Evolutionary conservation across 2,888 invertebrate genomes (phyloP).

Genomic region (Thysanoteuthis rhombus): DNA sequence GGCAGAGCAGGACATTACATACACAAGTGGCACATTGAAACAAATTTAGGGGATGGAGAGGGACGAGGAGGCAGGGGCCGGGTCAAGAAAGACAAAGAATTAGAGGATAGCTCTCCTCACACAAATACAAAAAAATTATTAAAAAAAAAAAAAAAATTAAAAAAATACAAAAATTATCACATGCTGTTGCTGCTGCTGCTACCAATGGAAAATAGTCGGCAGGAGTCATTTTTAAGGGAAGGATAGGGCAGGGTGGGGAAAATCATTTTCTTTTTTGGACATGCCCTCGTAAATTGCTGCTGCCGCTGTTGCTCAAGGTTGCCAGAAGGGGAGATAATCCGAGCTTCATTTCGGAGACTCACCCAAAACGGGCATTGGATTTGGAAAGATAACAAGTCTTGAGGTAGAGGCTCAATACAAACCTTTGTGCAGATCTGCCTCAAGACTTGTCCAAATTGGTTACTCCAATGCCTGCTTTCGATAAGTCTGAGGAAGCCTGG

Average conservation of each 20-base stretch:
- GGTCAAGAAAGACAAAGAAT: background rate
- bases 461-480: too few relatives aligned
- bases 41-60: background rate
- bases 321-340: too few relatives aligned
- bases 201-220: background rate
- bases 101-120: background rate
- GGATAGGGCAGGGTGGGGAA: background rate
- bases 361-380: too few relatives aligned
- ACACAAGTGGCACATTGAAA: background rate
- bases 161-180: constrained; percentile 20
- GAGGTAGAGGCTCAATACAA: too few relatives aligned
- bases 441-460: too few relatives aligned
- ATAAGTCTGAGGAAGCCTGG: too few relatives aligned
- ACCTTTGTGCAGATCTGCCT: too few relatives aligned
- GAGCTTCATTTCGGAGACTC: too few relatives aligned
- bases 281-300: background rate
- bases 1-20: background rate
- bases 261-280: constrained; percentile 17
- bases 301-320: constrained; percentile 19
- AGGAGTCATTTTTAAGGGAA: background rate
- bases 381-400: too few relatives aligned
- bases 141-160: too few relatives aligned
- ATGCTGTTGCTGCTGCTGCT: constrained; percentile 21
- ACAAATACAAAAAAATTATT: too few relatives aligned
- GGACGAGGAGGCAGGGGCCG: background rate